These are phyloP conservation scores for Apoda limacodes DNA, from an alignment of 2,888 invertebrate genomes.

Conservation along the genomic window DNA sequence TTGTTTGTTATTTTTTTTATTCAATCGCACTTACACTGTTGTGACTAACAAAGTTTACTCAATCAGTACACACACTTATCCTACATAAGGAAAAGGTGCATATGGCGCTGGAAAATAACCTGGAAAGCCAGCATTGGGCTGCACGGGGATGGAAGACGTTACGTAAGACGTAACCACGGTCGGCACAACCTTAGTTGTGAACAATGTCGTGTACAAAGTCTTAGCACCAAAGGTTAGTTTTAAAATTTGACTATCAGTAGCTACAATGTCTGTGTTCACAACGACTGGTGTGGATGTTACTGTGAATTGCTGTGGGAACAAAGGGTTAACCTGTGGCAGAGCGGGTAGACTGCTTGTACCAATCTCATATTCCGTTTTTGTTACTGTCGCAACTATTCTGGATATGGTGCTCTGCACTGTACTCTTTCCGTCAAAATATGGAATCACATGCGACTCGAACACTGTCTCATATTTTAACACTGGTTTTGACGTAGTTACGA, in stretches of 20 bases:
- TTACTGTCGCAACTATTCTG: constrained; percentile 81
- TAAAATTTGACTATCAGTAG: constrained; percentile 84
- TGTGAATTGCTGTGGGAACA: constrained; percentile 74
- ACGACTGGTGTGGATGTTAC: constrained; percentile 85
- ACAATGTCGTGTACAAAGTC: constrained; percentile 88
- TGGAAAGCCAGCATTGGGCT: constrained; percentile 77
- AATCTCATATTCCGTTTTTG: constrained; percentile 82
- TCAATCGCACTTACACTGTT: no score
- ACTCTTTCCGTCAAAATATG: constrained; percentile 79
- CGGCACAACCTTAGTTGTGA: constrained; percentile 84
- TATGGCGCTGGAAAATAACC: constrained; percentile 84
- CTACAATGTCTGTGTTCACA: constrained; percentile 81
- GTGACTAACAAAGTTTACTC: no score
- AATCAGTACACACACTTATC: no score
- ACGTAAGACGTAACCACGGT: constrained; percentile 86
- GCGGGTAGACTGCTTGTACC: constrained; percentile 75
- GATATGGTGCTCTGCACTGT: constrained; percentile 84
- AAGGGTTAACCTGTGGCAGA: constrained; percentile 67
- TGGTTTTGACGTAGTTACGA: constrained; percentile 84
- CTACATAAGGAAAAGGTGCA: constrained; percentile 81
- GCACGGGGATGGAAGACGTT: constrained; percentile 82
- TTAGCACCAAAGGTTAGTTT: constrained; percentile 93
- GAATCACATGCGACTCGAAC: constrained; percentile 86
- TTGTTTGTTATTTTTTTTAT: no score
- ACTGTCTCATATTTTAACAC: constrained; percentile 81